Evolutionary conservation across 2,797 vertebrate species (phyloP).

Genomic region (Sebastes taczanowskii): DNA sequence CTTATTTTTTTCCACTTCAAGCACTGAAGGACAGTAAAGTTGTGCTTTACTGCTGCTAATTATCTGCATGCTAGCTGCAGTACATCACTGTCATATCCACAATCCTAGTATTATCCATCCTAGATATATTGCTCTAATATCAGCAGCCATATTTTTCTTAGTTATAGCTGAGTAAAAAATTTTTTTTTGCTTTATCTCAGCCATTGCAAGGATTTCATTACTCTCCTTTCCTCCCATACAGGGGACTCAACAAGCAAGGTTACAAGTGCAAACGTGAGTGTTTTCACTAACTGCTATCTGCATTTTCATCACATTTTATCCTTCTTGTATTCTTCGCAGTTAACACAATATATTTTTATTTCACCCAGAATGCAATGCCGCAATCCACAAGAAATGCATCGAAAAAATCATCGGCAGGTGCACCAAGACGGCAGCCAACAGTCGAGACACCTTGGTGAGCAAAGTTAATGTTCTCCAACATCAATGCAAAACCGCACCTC

Average conservation of each 20-base stretch:
- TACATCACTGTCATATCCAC: background rate
- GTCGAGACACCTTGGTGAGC: slow-evolving; percentile 88
- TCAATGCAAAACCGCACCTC: background rate
- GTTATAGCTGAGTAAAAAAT: background rate
- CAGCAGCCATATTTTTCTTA: background rate
- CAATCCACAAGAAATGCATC: slow-evolving; percentile 98
- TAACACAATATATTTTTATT: slow-evolving; percentile 15
- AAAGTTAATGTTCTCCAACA: background rate
- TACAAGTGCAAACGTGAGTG: slow-evolving; percentile 98
- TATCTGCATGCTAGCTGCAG: background rate
- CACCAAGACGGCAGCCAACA: slow-evolving; percentile 94
- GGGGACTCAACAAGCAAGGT: slow-evolving; percentile 98
- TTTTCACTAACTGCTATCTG: background rate
- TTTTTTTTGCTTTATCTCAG: background rate
- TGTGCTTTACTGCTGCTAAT: background rate
- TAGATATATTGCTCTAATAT: background rate
- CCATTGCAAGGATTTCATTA: background rate
- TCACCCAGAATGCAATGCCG: slow-evolving; percentile 94
- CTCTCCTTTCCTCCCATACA: slow-evolving; percentile 69
- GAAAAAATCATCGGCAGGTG: slow-evolving; percentile 97
- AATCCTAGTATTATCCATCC: background rate
- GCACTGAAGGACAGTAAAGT: background rate
- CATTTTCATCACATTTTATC: background rate
- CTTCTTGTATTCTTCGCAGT: background rate
- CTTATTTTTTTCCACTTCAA: too few relatives aligned